Evolutionary conservation across 1,140 invertebrate genomes (phyloP).

Genomic region (Eupristina koningsbergeri): DNA sequence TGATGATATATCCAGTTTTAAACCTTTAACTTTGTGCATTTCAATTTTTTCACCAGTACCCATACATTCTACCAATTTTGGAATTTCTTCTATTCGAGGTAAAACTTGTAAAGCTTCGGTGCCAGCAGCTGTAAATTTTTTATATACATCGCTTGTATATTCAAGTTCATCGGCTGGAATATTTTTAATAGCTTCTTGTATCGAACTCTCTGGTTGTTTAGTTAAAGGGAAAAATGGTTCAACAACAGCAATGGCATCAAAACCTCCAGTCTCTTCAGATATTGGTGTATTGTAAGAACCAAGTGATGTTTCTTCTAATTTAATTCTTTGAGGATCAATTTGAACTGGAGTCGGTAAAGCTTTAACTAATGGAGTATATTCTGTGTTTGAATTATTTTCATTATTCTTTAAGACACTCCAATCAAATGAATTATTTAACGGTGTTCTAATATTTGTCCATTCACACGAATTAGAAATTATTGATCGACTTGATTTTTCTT

Average conservation of each 20-base stretch:
- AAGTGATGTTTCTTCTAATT: constrained; percentile 60
- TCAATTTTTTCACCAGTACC: constrained; percentile 76
- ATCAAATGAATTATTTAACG: constrained; percentile 72
- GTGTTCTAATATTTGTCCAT: constrained; percentile 56
- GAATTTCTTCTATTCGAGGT: constrained; percentile 78
- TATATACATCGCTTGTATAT: constrained; percentile 75
- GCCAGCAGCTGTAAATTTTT: constrained; percentile 74
- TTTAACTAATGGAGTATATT: background rate
- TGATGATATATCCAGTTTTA: constrained; percentile 78
- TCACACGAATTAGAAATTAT: constrained; percentile 57
- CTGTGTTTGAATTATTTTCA: constrained; percentile 34
- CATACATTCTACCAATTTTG: constrained; percentile 77
- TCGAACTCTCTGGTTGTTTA: constrained; percentile 67
- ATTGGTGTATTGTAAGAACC: constrained; percentile 68
- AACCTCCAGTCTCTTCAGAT: constrained; percentile 74
- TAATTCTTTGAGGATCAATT: constrained; percentile 72
- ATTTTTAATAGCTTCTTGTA: constrained; percentile 63
- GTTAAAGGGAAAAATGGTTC: constrained; percentile 76
- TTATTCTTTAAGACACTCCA: constrained; percentile 78
- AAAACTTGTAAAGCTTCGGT: constrained; percentile 73
- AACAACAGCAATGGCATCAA: constrained; percentile 77
- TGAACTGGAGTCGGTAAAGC: constrained; percentile 73
- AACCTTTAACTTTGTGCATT: constrained; percentile 77
- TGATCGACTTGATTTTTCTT: constrained; percentile 51
- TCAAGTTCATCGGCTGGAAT: constrained; percentile 74